Percentiles rank a stretch among this genome's conserved stretches.
Evolutionary conservation across 2,113 vertebrate species (phyloP).

Genomic region (Protobothrops mucrosquamatus): DNA sequence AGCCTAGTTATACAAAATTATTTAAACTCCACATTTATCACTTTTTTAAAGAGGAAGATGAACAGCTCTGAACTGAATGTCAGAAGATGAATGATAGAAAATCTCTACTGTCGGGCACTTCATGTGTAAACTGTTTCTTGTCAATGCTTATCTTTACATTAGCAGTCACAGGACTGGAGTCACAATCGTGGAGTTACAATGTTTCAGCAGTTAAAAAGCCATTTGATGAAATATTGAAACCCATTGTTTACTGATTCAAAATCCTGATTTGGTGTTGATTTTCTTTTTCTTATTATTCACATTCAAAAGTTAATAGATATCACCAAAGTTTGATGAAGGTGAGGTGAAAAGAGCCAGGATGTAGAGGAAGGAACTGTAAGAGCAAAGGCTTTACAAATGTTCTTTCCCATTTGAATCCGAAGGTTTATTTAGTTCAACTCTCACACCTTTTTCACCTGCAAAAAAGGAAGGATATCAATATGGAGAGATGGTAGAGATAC

Average conservation of each 20-base stretch:
- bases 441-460: slow-evolving; percentile 90
- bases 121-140: slow-evolving; percentile 66
- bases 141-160: slow-evolving; percentile 66
- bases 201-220: slow-evolving; percentile 67
- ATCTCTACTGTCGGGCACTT: slow-evolving; percentile 71
- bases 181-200: slow-evolving; percentile 65
- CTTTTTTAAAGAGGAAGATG: slow-evolving; percentile 69
- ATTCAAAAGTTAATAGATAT: slow-evolving; percentile 69
- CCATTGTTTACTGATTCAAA: slow-evolving; percentile 57
- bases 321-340: slow-evolving; percentile 56
- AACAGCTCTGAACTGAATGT: slow-evolving; percentile 71
- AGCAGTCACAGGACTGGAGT: slow-evolving; percentile 67
- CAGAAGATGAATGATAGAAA: slow-evolving; percentile 72
- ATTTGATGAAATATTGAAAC: slow-evolving; percentile 62
- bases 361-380: slow-evolving; percentile 57
- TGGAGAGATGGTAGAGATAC: neutral
- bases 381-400: slow-evolving; percentile 62
- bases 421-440: slow-evolving; percentile 90
- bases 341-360: neutral
- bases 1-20: slow-evolving; percentile 81
- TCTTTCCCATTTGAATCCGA: slow-evolving; percentile 83
- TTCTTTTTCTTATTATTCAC: slow-evolving; percentile 68
- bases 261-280: slow-evolving; percentile 56
- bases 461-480: neutral
- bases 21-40: slow-evolving; percentile 73